Percentiles rank a stretch among this genome's conserved stretches.
These are phyloP conservation scores for Ornithoptera alexandrae DNA, from an alignment of 2,888 invertebrate species.

Conservation along the genomic window DNA sequence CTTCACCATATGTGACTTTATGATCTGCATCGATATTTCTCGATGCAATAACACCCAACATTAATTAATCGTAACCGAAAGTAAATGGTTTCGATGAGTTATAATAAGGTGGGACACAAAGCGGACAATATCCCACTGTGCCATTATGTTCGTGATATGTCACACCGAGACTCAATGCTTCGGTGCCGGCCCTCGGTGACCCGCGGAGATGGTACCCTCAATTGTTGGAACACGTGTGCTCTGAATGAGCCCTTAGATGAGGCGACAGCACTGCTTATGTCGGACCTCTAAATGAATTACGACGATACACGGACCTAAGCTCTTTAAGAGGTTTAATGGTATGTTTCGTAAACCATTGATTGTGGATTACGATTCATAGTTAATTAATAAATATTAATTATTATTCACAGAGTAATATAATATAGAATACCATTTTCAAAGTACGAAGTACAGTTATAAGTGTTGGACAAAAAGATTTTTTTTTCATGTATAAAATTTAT, in stretches of 20 bases:
- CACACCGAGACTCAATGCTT: conserved; percentile 68
- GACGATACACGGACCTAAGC: conserved; percentile 51
- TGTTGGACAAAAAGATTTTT: too few relatives aligned
- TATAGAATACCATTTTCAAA: too few relatives aligned
- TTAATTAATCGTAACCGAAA: not conserved
- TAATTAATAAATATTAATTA: too few relatives aligned
- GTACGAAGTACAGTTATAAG: too few relatives aligned
- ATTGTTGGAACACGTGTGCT: conserved; percentile 72
- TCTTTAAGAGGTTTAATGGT: not conserved
- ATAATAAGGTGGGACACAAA: conserved; percentile 46
- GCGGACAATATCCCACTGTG: conserved; percentile 63
- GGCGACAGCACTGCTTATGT: conserved; percentile 68
- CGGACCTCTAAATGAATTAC: conserved; percentile 73
- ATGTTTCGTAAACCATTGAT: not conserved
- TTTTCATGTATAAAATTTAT: too few relatives aligned
- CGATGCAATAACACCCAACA: not conserved
- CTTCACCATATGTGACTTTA: not conserved
- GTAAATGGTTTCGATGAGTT: not conserved
- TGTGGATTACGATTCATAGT: not conserved
- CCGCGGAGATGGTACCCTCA: conserved; percentile 60
- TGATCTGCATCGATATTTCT: not conserved
- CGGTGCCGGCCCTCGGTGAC: conserved; percentile 60
- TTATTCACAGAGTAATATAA: too few relatives aligned
- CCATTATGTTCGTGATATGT: conserved; percentile 57
- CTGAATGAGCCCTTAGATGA: conserved; percentile 65